Evolutionary conservation across 53 echinoderm and acorn worm genomes (phyloP).

Genomic region (Echinarachnius parma): DNA sequence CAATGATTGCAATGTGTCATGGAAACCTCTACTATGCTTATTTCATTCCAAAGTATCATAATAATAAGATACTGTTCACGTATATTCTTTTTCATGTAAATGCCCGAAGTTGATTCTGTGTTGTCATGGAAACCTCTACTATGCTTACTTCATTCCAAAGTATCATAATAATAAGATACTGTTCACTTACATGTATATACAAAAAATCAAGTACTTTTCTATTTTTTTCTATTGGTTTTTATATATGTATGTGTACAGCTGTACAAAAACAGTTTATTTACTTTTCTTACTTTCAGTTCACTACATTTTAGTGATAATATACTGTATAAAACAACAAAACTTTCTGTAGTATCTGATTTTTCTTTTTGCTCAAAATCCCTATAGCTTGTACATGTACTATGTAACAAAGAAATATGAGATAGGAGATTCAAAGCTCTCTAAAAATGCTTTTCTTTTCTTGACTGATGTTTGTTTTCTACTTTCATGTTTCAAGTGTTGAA

Average conservation of each 20-base stretch:
- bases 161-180: slow-evolving; percentile 13
- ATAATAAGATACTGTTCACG: no score
- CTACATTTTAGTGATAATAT: not conserved
- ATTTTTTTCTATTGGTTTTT: not conserved
- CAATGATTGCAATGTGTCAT: no score
- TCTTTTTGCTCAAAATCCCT: not conserved
- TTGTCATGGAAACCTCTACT: no score
- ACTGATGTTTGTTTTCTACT: slow-evolving; percentile 26
- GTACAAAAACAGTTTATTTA: not conserved
- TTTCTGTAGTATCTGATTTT: not conserved
- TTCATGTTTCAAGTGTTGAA: slow-evolving; percentile 18
- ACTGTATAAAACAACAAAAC: not conserved
- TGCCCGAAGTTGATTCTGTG: slow-evolving; percentile 5
- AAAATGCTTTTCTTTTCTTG: no score
- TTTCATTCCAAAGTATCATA: no score
- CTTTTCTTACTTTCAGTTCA: slow-evolving; percentile 11
- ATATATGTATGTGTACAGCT: not conserved
- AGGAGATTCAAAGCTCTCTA: slow-evolving; percentile 1
- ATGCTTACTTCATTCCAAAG: no score
- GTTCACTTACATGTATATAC: slow-evolving; percentile 8
- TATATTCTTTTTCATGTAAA: slow-evolving; percentile 10
- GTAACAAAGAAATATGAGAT: slow-evolving; percentile 1
- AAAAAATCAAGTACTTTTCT: slow-evolving; percentile 8
- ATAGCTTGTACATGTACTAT: not conserved
- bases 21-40: no score